A percentile compares a stretch with the other conserved stretches of the same genome.
These are phyloP conservation scores for Heliocidaris tuberculata DNA, from an alignment of 35 echinoderm and acorn worm species.

Conservation along the genomic window DNA sequence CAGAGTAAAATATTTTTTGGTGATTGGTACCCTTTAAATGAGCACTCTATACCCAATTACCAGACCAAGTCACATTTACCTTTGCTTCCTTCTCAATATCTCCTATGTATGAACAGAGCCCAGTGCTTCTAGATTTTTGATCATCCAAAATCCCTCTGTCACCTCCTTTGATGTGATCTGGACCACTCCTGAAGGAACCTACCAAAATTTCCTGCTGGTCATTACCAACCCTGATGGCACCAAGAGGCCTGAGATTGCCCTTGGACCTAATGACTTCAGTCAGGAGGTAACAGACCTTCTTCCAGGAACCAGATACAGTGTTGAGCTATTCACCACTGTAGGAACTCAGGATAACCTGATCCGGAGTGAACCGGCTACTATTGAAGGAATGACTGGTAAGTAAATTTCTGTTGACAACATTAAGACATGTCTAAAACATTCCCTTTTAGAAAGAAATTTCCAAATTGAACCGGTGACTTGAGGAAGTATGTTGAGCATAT, in stretches of 20 bases:
- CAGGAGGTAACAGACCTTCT: not conserved
- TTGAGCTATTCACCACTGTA: constrained; percentile 44
- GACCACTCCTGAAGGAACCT: not conserved
- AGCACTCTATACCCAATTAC: no score
- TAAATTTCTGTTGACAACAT: not conserved
- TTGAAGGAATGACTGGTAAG: constrained; percentile 49
- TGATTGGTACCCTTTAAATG: no score
- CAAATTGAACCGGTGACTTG: no score
- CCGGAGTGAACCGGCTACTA: constrained; percentile 7
- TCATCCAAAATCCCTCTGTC: not conserved
- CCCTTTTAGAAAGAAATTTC: not conserved
- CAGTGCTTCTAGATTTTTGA: not conserved
- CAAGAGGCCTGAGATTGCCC: not conserved
- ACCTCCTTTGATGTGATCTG: not conserved
- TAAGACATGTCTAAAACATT: not conserved
- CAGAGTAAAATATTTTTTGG: no score
- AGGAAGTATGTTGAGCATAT: no score
- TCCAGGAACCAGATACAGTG: constrained; percentile 34
- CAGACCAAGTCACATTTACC: no score
- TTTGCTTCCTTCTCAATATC: no score
- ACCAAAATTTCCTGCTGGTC: not conserved
- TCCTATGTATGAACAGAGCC: not conserved
- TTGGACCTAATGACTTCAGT: not conserved
- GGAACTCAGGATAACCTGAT: not conserved
- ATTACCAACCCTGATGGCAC: constrained; percentile 24